Conservation (phyloP, 2,113 vertebrate genomes). For the Indri indri region DNA sequence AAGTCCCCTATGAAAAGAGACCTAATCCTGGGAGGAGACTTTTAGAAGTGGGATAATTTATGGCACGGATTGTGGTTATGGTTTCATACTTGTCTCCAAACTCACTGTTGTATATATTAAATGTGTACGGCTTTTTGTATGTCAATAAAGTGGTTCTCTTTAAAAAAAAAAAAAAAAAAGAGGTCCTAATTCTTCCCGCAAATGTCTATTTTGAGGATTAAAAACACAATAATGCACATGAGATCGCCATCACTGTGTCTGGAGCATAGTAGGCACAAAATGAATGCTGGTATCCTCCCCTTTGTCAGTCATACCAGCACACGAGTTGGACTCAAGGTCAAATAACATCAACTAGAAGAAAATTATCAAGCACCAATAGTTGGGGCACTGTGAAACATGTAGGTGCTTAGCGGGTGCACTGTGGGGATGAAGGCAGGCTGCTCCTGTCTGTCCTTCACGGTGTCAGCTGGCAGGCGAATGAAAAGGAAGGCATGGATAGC, state of each 20-base stretch:
- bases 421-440: not conserved
- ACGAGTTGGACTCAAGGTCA: not conserved
- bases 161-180: too few species aligned
- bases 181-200: too few species aligned
- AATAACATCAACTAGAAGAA: not conserved
- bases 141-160: too few species aligned
- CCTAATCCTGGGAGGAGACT: not conserved
- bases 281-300: not conserved
- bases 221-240: not conserved
- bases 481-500: too few species aligned
- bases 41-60: not conserved
- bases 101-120: not conserved
- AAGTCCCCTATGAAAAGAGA: not conserved
- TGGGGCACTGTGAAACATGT: not conserved
- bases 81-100: not conserved
- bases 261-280: not conserved
- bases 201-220: not conserved
- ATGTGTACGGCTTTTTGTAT: not conserved
- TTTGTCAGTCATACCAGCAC: not conserved
- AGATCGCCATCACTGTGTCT: not conserved
- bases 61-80: not conserved
- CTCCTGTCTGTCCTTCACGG: not conserved
- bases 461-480: not conserved
- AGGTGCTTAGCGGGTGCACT: not conserved
- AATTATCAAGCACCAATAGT: not conserved